phyloP scores from a whole-genome alignment of 2,888 invertebrate genomes.

The Agrotis puta region DNA sequence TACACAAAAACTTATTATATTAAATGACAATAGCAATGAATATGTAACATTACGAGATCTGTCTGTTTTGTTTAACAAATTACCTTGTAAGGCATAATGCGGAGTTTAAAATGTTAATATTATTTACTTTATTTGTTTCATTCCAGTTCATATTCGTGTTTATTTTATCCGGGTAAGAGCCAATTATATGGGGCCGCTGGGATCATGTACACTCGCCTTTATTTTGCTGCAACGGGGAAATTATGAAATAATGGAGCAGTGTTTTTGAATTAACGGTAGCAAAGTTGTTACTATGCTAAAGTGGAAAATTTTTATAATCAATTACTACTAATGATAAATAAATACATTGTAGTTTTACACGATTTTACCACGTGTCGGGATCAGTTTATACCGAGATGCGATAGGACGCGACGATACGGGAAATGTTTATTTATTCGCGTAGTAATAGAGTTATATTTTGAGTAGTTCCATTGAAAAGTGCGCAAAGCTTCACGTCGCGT shows the following conservation, averaged over 20 bases:
- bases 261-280: not conserved
- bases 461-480: no score
- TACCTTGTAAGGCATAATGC: conserved; percentile 22
- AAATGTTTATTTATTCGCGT: no score
- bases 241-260: conserved; percentile 10
- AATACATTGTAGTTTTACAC: no score
- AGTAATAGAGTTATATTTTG: no score
- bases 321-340: no score
- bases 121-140: conserved; percentile 16
- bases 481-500: no score
- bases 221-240: conserved; percentile 13
- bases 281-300: not conserved
- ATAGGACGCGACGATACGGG: no score
- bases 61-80: conserved; percentile 44
- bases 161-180: not conserved
- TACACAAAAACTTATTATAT: not conserved
- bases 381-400: no score
- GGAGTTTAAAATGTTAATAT: conserved; percentile 28
- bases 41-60: conserved; percentile 36
- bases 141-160: not conserved
- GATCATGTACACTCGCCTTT: conserved; percentile 11
- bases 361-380: no score
- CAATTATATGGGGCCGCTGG: conserved; percentile 34
- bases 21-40: conserved; percentile 30
- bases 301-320: not conserved